Conservation (phyloP, 1,140 invertebrate species). For the Ditylenchus dipsaci region DNA sequence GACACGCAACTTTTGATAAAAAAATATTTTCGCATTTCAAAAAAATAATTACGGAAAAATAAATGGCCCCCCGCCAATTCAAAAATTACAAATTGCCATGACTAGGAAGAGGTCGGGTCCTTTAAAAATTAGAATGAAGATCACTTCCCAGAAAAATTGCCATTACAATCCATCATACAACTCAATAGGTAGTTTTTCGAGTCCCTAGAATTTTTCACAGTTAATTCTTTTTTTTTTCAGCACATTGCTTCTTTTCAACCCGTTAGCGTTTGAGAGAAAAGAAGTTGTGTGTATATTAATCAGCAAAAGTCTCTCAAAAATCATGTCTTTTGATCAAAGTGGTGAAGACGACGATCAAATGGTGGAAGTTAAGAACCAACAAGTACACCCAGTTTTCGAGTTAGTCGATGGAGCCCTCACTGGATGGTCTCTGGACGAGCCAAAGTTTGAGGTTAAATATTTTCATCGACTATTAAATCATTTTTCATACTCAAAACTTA, state of each 20-base stretch:
- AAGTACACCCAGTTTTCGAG: constrained; percentile 32
- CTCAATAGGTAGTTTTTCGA: no score
- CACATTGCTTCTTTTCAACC: constrained; percentile 72
- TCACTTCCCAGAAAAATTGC: no score
- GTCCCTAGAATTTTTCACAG: no score
- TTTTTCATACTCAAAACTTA: background rate
- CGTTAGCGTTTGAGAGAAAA: constrained; percentile 65
- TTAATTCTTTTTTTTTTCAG: constrained; percentile 5
- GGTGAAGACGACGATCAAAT: constrained; percentile 65
- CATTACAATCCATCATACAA: no score
- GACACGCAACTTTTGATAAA: no score
- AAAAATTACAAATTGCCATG: no score
- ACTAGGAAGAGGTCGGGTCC: no score
- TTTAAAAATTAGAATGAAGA: no score
- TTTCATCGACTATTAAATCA: background rate
- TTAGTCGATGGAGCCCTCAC: background rate
- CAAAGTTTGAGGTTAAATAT: constrained; percentile 29
- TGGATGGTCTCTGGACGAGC: constrained; percentile 14
- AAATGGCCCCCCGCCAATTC: no score
- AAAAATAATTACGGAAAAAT: no score
- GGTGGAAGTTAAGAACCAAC: constrained; percentile 16
- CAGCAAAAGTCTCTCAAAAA: constrained; percentile 65
- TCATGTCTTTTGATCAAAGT: constrained; percentile 61
- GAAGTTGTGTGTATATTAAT: constrained; percentile 70
- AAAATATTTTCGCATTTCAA: no score